Base-by-base conservation (phyloP, 2,888 invertebrate species). In the Girardia tigrina region DNA sequence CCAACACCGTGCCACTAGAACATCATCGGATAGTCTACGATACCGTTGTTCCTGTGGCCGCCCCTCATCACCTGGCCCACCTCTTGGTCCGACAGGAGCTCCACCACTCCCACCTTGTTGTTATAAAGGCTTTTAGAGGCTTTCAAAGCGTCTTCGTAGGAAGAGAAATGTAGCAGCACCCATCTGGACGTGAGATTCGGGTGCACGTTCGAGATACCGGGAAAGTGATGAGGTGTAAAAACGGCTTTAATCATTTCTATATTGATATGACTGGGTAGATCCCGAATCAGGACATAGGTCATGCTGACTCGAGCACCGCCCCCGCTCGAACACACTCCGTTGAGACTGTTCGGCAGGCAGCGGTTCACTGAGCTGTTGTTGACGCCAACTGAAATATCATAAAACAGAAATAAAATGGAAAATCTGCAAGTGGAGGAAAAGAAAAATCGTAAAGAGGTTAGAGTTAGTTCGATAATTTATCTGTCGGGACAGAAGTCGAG, bases 171-270 rank as follows among this genome's bases (percentile, higher is more conserved):
- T 4, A 74, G 6, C 6, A 74, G 71, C 4, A 74, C 71, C 74
- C 74, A 74, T 14, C 71, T 2, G 6, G 74, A n/a, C 27, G 36
- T 23, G 23, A 74, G 42, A 42, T 74, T 74, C n/a, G 74, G 74
- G 16, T 74, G 74, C 26, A 74, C 42, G 14, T 73, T 29, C 4
- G 42, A n/a, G 36, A 36, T 8, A 26, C 42, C 29, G 6, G n/a
- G 42, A 8, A 23, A 26, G 16, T 20, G 4, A 16, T 36, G 8
- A 8, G 36, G 36, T n/a, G 28, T 6, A 8, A 36, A 26, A 6
- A 29, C 16, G 23, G 28, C 4, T 8, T 16, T 8, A 26, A 56
- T 4, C 36, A 73, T 69, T 20, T 73, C 36, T n/a, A 69, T 42
- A 12, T 6, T 56, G 42, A 73, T 56, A 28, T 73, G 36, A 4